phyloP scores from a whole-genome alignment of 2,113 vertebrate genomes.

The Henicopernis longicauda region DNA sequence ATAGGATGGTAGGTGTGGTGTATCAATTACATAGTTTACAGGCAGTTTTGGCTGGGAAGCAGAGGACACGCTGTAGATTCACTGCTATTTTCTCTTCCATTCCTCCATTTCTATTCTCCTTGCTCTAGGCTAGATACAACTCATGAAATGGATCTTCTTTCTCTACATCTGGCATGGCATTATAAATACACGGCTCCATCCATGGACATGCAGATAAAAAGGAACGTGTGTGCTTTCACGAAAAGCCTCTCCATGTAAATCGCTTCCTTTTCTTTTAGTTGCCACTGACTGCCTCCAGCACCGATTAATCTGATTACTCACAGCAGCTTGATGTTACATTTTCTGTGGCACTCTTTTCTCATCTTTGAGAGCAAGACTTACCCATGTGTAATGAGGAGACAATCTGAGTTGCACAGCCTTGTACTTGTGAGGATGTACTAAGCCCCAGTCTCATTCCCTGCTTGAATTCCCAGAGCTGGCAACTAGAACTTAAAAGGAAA shows the following conservation, averaged over 20 bases:
- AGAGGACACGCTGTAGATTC: neutral
- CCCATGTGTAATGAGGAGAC: neutral
- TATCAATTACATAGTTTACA: neutral
- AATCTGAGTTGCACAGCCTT: neutral
- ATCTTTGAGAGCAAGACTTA: neutral
- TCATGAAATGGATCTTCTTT: neutral
- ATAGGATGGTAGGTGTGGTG: neutral
- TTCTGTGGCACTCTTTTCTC: neutral
- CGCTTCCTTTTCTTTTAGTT: neutral
- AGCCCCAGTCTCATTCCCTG: neutral
- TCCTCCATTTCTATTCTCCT: neutral
- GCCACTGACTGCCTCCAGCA: neutral
- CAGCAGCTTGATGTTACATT: neutral
- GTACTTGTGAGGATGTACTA: neutral
- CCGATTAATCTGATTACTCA: constrained; percentile 42
- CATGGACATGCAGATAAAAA: neutral
- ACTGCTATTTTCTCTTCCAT: neutral
- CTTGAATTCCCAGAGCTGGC: neutral
- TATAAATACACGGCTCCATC: neutral
- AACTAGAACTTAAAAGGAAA: neutral
- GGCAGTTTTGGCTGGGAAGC: neutral
- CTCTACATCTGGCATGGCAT: neutral
- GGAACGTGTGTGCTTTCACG: accelerated
- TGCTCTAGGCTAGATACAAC: neutral
- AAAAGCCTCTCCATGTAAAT: neutral